Conservation (phyloP, 2,113 vertebrate species). For the Ceyx cyanopectus region DNA sequence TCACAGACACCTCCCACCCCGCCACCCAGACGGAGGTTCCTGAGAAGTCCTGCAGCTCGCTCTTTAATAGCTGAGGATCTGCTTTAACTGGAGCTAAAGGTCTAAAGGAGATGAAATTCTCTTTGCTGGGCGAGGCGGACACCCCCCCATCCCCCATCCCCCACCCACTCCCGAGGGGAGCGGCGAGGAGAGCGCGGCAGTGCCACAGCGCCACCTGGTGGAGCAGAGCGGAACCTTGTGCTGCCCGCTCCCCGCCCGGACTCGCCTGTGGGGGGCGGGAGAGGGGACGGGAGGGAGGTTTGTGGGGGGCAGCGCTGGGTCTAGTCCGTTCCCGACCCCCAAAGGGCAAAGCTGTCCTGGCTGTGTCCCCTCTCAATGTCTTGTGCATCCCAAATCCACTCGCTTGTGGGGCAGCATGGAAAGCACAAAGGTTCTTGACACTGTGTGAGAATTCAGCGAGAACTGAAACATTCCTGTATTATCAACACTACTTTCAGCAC, state of each 20-base stretch:
- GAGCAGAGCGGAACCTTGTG: no score
- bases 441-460: rapidly evolving
- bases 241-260: no score
- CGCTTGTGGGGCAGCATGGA: rapidly evolving
- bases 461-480: neutral
- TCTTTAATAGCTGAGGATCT: neutral
- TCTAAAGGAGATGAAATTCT: no score
- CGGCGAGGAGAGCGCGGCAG: no score
- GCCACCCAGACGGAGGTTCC: neutral
- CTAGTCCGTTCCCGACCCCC: no score
- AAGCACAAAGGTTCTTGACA: neutral
- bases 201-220: no score
- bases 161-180: no score
- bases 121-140: no score
- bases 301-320: no score
- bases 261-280: no score
- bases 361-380: neutral
- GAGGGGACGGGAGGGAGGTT: no score
- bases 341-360: neutral
- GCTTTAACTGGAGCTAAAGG: neutral
- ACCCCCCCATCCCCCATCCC: no score
- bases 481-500: neutral
- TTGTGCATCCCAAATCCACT: neutral
- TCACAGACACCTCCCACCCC: neutral
- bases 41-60: neutral